Base-by-base conservation (phyloP, 2,888 invertebrate genomes). In the Hetaerina titia region DNA sequence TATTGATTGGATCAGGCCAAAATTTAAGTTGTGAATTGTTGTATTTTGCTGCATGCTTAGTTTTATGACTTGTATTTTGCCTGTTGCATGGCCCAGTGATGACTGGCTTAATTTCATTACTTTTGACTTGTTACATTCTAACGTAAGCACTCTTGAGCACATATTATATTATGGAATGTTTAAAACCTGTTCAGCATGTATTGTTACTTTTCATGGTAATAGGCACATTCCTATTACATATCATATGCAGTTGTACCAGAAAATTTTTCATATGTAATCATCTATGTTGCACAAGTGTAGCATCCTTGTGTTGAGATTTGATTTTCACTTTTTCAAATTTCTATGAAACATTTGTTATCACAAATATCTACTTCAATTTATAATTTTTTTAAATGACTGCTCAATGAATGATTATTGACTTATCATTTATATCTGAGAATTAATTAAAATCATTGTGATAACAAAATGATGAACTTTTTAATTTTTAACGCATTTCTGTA, bases 1-100 rank as follows among this genome's bases (percentile, higher is more conserved):
- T 74, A 69, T 56, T 56, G 69, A 56, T 69, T 92, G 92, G 92
- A 92, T 92, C 69, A 69, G 92, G 92, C 92, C 92, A 92, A 92
- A 92, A 69, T 92, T 31, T 45, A 69, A 69, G 56, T 92, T 56
- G 69, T 92, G 69, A 69, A 92, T 69, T 92, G 92, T 69, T 74
- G 11, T 69, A 19, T 25, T 69, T 69, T 69, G 64, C 25, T 69
- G 92, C 69, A 92, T 92, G 92, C 57, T 17, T 69, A 57, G 45
- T 92, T 92, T 15, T 92, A 11, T 64, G n/a, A 69, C 69, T 89
- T 6, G 22, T 22, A 57, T 69, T 6, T 45, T 92, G 92, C 31
- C 64, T 92, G 74, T 25, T 92, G 92, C 45, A 92, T 69, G 92
- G 81, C 81, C 31, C 81, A 81, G 15, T 81, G 25, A 31, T 81